Percentiles rank a stretch among this genome's conserved stretches.
Evolutionary conservation across 2,113 vertebrate species (phyloP).

Genomic region (Archocentrus centrarchus): DNA sequence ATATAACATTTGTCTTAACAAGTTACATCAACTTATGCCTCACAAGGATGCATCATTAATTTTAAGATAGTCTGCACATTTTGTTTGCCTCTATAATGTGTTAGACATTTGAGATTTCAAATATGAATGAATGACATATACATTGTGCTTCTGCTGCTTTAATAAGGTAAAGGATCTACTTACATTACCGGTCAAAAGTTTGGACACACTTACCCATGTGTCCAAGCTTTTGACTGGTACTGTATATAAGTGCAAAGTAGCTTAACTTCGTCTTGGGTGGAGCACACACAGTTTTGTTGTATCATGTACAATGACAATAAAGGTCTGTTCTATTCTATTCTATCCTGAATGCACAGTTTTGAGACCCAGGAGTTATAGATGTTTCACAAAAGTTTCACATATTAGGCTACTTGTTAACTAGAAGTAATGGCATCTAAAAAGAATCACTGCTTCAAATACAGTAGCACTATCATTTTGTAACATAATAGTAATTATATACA

Average conservation of each 20-base stretch:
- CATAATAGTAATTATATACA: neutral
- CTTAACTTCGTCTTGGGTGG: too few species aligned
- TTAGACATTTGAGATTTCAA: neutral
- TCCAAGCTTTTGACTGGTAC: too few species aligned
- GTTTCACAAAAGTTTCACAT: neutral
- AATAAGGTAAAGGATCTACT: neutral
- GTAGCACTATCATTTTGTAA: neutral
- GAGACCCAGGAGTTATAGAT: neutral
- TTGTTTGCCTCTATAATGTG: neutral
- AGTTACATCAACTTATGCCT: fast-evolving
- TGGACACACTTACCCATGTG: too few species aligned
- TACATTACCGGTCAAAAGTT: too few species aligned
- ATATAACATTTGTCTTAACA: neutral
- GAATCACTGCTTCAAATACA: neutral
- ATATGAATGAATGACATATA: neutral
- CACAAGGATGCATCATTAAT: neutral
- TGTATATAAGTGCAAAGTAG: too few species aligned
- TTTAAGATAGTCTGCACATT: neutral
- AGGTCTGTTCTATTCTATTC: too few species aligned
- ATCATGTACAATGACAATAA: too few species aligned
- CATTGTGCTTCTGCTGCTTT: neutral
- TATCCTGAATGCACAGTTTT: neutral
- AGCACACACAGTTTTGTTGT: too few species aligned
- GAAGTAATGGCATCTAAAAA: neutral
- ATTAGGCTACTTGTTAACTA: neutral